Percentiles rank a stretch among this genome's conserved stretches.
These are phyloP conservation scores for Prionailurus bengalensis DNA, from an alignment of 2,113 vertebrate species.

Conservation along the genomic window DNA sequence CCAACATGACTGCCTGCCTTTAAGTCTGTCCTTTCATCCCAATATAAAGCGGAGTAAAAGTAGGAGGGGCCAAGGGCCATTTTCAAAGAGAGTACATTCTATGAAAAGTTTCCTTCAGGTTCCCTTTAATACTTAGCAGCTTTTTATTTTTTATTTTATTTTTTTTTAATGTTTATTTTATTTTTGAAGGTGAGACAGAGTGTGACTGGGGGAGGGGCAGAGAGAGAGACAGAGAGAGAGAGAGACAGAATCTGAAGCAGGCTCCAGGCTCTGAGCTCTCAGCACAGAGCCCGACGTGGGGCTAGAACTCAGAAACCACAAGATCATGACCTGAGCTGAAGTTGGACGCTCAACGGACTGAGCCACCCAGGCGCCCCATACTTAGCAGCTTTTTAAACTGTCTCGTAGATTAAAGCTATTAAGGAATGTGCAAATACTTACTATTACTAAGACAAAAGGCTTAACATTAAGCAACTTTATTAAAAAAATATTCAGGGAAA, in stretches of 20 bases:
- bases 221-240: no score
- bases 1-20: not conserved
- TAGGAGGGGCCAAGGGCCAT: not conserved
- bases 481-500: conserved; percentile 10
- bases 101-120: conserved; percentile 33
- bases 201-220: no score
- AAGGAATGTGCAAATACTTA: conserved; percentile 7
- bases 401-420: conserved; percentile 22
- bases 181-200: no score
- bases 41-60: conserved; percentile 26
- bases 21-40: not conserved
- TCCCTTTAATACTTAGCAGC: not conserved
- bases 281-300: no score
- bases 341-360: no score
- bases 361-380: no score
- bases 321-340: no score
- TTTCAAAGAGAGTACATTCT: not conserved
- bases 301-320: no score
- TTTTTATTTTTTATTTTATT: not conserved
- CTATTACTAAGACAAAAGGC: conserved; percentile 49
- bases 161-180: no score
- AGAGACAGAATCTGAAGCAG: no score
- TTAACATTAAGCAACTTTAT: conserved; percentile 45
- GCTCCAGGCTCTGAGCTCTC: no score
- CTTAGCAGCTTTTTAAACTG: not conserved